These are phyloP conservation scores for Marcusenius ussheri DNA, from an alignment of 2,113 vertebrate species.

Conservation along the genomic window DNA sequence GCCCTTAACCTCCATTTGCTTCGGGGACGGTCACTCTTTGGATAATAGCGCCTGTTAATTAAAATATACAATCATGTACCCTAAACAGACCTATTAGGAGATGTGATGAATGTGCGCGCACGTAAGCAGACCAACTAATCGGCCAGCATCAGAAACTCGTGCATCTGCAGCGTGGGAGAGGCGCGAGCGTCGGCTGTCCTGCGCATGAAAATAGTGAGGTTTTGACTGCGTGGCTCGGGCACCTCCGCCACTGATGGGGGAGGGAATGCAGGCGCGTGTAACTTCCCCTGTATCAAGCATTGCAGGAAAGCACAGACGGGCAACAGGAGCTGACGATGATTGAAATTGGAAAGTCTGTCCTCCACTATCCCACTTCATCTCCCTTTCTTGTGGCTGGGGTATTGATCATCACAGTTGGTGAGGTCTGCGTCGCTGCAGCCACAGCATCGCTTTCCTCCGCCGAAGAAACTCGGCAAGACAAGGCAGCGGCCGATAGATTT, in stretches of 20 bases:
- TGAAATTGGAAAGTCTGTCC: too few species aligned
- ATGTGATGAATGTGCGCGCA: neutral
- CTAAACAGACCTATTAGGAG: neutral
- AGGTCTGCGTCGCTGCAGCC: neutral
- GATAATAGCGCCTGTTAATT: neutral
- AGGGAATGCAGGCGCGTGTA: too few species aligned
- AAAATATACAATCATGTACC: neutral
- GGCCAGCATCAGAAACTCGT: neutral
- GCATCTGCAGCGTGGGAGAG: neutral
- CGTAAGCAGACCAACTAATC: neutral
- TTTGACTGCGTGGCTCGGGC: neutral
- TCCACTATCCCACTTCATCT: too few species aligned
- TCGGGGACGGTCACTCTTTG: neutral
- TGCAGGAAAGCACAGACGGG: too few species aligned
- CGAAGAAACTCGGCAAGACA: neutral
- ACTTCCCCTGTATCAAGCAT: too few species aligned
- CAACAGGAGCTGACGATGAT: too few species aligned
- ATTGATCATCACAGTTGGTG: neutral
- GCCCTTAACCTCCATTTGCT: neutral
- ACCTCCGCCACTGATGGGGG: too few species aligned
- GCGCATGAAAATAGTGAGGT: neutral
- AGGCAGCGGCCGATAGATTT: neutral
- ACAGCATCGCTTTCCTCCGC: too few species aligned
- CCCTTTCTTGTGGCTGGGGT: neutral
- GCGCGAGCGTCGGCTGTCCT: neutral